Evolutionary conservation across 2,113 vertebrate genomes (phyloP).

Genomic region (Mustelus asterias): DNA sequence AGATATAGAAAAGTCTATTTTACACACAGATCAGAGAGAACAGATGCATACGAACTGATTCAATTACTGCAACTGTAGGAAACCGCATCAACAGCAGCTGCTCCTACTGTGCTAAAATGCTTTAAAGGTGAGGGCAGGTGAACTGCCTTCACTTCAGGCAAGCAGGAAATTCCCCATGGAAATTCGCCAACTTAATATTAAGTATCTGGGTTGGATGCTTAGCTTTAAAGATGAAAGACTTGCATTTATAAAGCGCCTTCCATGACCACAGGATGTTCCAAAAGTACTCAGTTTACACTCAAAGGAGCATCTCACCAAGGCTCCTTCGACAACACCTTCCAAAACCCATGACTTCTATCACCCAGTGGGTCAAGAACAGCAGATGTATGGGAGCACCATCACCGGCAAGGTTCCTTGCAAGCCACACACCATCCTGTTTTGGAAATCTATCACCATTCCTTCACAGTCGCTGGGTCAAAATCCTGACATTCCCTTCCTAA

Average conservation of each 20-base stretch:
- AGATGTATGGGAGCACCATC: too few species aligned
- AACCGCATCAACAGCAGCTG: neutral
- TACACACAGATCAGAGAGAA: neutral
- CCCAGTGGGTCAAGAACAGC: too few species aligned
- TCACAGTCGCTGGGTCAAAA: too few species aligned
- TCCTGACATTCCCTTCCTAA: too few species aligned
- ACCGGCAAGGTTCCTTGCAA: too few species aligned
- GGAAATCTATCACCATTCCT: too few species aligned
- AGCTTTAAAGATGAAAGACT: neutral
- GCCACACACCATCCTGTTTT: too few species aligned
- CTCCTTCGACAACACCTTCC: too few species aligned
- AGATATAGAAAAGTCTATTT: neutral
- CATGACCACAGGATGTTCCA: neutral
- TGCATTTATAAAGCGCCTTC: neutral
- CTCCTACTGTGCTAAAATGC: neutral
- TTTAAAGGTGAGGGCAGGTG: neutral
- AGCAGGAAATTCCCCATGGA: neutral
- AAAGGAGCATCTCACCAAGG: neutral
- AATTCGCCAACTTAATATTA: neutral
- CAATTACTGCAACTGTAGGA: neutral
- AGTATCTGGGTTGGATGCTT: neutral
- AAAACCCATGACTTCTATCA: too few species aligned
- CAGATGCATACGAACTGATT: neutral
- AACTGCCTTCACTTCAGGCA: neutral
- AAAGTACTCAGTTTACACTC: neutral